Conservation (phyloP, 2,113 vertebrate species). For the Tupaia tana region DNA sequence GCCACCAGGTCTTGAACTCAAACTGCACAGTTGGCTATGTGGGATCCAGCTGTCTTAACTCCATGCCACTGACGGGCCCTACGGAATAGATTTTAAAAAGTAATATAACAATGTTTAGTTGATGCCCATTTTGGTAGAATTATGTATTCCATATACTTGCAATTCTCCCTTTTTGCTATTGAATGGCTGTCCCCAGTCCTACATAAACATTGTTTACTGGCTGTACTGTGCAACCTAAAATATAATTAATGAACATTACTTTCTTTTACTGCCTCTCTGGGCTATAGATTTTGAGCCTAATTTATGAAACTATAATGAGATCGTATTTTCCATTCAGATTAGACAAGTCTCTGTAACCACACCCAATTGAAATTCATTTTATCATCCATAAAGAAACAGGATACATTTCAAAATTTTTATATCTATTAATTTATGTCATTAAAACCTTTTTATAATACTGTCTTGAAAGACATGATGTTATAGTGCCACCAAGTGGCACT, state of each 20-base stretch:
- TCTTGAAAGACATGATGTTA: background rate
- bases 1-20: too few species aligned
- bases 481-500: conserved; percentile 82
- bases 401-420: background rate
- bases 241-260: background rate
- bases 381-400: background rate
- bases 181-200: background rate
- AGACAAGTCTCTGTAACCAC: background rate
- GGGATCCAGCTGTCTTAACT: too few species aligned
- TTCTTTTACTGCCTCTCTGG: background rate
- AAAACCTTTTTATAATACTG: background rate
- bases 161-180: background rate
- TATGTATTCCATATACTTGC: background rate
- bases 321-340: conserved; percentile 25
- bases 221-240: background rate
- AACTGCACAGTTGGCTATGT: too few species aligned
- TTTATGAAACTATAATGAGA: background rate
- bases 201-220: background rate
- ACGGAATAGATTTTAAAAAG: background rate
- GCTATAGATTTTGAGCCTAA: background rate
- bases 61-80: too few species aligned
- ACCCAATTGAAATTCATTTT: background rate
- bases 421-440: background rate
- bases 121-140: background rate
- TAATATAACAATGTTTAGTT: background rate